These are phyloP conservation scores for Xiphorhynchus erythropygius DNA, from an alignment of 2,797 vertebrate species.

Conservation along the genomic window DNA sequence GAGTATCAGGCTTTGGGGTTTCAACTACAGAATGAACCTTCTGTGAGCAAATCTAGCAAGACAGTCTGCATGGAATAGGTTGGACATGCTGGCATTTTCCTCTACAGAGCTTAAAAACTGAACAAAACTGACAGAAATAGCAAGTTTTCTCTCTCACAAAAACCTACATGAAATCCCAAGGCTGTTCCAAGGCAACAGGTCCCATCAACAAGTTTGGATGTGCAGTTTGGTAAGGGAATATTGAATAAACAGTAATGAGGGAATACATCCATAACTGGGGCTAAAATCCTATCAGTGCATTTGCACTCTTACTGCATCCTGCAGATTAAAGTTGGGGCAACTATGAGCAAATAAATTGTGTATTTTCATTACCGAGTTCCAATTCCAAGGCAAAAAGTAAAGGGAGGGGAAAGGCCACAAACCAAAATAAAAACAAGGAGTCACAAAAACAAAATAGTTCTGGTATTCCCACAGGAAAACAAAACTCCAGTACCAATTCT, in stretches of 20 bases:
- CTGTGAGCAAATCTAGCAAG: not conserved
- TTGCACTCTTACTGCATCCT: not conserved
- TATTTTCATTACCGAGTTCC: not conserved
- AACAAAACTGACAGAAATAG: not conserved
- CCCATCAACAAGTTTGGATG: not conserved
- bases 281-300: not conserved
- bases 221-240: not conserved
- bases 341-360: rapidly evolving
- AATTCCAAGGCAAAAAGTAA: not conserved
- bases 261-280: not conserved
- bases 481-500: not conserved
- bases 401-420: not conserved
- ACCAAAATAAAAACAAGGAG: not conserved
- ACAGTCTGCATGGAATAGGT: not conserved
- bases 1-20: not conserved
- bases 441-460: not conserved
- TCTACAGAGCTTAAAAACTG: not conserved
- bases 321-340: not conserved
- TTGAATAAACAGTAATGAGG: not conserved
- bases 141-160: not conserved
- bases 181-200: not conserved
- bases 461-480: not conserved
- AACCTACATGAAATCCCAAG: rapidly evolving
- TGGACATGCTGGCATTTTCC: not conserved
- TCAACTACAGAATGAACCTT: not conserved